Base-by-base conservation (phyloP, 1,140 invertebrate genomes). In the Tribolium madens region DNA sequence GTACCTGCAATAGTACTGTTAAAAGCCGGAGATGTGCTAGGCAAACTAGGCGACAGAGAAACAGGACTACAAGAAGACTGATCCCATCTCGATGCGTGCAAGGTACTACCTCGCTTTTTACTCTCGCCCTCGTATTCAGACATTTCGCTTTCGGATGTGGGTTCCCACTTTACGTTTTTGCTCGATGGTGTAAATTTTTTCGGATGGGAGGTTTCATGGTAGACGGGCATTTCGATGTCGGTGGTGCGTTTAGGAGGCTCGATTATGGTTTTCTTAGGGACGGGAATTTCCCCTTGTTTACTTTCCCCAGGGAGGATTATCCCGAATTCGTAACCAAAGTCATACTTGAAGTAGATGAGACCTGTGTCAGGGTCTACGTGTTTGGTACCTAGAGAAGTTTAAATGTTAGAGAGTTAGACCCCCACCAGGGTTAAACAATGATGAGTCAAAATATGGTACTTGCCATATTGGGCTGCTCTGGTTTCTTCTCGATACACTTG, bases 291-390 rank as follows among this genome's bases (percentile, higher is more conserved):
- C 70, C 86, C 84, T 26, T 87, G 88, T 82, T 90, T 90, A 47
- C 89, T 88, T 84, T 92, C 91, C 18, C 92, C 91, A 3, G 93
- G 92, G 33, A 92, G 86, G 21, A 93, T 88, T 71, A 94, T 89
- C 69, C 93, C 93, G 82, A 94, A 94, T 84, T 94, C 93, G 84
- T 94, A 94, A 74, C 93, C 93, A 82, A 94, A 94, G 86, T 94
- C 93, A 83, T 94, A 94, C 86, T 94, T 94, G 88, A 94, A 94
- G 87, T 94, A 94, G 82, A 94, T 93, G 26, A 94, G 87, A 76
- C 92, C 92, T 17, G 92, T 93, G 80, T 93, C 91, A 77, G 91
- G 92, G 86, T 94, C 92, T 79, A 93, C 90, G 83, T 92, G 92
- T 86, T 93, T 93, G 76, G 92, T 92, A 84, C 93, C 93, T 93